Conservation (phyloP, 2,888 invertebrate genomes). For the Tetramorium bicarinatum region DNA sequence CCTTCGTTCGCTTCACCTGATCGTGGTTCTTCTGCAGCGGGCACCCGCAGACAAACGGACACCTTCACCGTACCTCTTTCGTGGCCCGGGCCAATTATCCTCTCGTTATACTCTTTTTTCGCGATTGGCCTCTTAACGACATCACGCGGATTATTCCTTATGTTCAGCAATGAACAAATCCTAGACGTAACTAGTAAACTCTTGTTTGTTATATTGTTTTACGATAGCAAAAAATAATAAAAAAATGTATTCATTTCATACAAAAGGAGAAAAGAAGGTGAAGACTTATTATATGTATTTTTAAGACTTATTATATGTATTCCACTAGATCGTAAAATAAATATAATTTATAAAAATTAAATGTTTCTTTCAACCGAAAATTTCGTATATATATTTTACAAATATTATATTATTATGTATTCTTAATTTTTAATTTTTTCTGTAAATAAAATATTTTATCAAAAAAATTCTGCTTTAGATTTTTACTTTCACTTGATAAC, state of each 20-base stretch:
- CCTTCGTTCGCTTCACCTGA: constrained; percentile 8
- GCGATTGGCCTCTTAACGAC: constrained; percentile 25
- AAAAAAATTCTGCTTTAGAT: not conserved
- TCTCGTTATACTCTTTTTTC: constrained; percentile 26
- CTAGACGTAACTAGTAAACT: not conserved
- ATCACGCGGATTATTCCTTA: constrained; percentile 5
- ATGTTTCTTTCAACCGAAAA: not conserved
- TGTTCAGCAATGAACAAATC: not conserved
- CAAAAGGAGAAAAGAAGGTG: not conserved
- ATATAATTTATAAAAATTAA: not conserved
- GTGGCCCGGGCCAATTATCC: constrained; percentile 4
- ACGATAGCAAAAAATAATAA: not conserved
- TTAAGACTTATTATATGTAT: not conserved
- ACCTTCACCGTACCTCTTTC: constrained; percentile 61
- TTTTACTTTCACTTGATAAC: not conserved
- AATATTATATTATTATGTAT: not conserved
- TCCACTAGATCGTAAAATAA: not conserved
- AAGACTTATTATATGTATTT: not conserved
- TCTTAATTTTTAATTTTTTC: not conserved
- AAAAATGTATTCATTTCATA: not conserved
- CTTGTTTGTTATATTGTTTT: not conserved
- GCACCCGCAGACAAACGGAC: constrained; percentile 35
- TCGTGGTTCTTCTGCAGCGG: constrained; percentile 23
- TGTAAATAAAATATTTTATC: not conserved
- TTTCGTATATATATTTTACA: not conserved